Conservation (phyloP, 2,113 vertebrate species). For the Nipponia nippon region DNA sequence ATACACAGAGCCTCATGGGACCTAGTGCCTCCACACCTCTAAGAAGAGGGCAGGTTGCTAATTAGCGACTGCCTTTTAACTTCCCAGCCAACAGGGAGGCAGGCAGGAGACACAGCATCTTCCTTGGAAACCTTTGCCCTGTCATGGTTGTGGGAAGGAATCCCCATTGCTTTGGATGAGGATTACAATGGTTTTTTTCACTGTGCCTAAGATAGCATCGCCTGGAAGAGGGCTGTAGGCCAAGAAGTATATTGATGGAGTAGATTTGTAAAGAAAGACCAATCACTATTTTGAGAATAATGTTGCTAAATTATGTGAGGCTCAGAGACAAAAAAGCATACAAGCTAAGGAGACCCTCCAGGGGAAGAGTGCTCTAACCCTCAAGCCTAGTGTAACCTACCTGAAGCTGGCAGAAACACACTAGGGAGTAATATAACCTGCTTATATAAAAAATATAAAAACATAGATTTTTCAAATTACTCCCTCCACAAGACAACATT, state of each 20-base stretch:
- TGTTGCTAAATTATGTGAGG: background rate
- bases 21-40: background rate
- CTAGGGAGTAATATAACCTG: background rate
- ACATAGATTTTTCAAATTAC: background rate
- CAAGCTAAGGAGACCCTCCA: background rate
- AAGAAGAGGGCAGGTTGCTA: background rate
- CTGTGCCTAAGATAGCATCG: background rate
- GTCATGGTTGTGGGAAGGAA: background rate
- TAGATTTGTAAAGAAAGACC: background rate
- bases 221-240: background rate
- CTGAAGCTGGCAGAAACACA: background rate
- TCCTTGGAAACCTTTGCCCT: background rate
- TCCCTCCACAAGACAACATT: background rate
- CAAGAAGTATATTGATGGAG: background rate
- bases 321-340: background rate
- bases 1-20: background rate
- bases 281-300: background rate
- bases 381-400: background rate
- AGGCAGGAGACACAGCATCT: background rate
- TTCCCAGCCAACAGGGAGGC: background rate
- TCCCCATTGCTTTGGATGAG: background rate
- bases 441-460: background rate
- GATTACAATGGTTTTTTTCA: background rate
- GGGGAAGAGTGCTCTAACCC: background rate
- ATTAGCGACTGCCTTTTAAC: background rate